Evolutionary conservation across 2,113 vertebrate species (phyloP), one percentile per base, ranked within the genome.

Genomic region (Sceloporus undulatus): DNA sequence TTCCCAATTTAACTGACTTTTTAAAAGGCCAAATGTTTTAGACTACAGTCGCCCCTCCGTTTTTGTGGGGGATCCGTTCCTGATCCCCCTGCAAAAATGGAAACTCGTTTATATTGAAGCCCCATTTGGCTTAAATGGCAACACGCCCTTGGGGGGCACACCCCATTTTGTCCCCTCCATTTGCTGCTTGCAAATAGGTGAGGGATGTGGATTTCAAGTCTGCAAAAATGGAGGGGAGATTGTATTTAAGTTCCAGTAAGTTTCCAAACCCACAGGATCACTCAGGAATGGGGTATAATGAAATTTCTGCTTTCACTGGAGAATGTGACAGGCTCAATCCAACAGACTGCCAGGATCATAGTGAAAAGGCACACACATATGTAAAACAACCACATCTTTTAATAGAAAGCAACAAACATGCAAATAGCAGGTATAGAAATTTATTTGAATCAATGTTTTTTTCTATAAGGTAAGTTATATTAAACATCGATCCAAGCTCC

Each of bases 341-440:
- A 77, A 66, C 4, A 78, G 75, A 23, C 23, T 27, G 16, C 2
- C 62, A 62, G 25, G 34, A 34, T 38, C 25, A 84, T 1, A 80
- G 52, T 91, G 77, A 89, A 87, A 88, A 80, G 91, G 91, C 77
- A 40, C 48, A 80, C 90, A 88, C 91, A 85, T 65, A 93, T 84
- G 93, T 95, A 94, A 95, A 96, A 96, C 97, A 97, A 98, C 93
- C 97, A 97, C 97, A 92, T 96, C 92, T 96, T 98, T 98, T 97
- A 97, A 97, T 95, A 97, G 96, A 97, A 98, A 97, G 96, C 96
- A 96, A 96, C 92, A 95, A 96, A 95, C 98, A 98, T 98, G 98
- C 98, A 97, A 97, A 98, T 97, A 97, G 96, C 97, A 96, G 93
- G 95, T 98, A 97, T 97, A 97, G 97, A 98, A 98, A 98, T 97